phyloP scores from a whole-genome alignment of 2,888 invertebrate species.

The Drosophila ezoana region DNA sequence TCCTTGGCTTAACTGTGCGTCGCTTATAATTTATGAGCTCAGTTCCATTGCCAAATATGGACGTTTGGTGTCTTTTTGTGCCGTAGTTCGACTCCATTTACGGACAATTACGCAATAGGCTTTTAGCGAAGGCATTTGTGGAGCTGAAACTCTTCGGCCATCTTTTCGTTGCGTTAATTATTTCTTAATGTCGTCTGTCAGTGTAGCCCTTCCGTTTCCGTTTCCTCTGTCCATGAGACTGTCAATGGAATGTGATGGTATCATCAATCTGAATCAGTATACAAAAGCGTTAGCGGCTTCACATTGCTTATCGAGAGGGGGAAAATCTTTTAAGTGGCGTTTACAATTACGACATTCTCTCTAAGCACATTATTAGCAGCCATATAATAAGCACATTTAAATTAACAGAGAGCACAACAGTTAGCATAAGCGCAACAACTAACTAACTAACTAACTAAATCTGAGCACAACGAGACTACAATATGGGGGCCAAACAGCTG shows the following conservation, averaged over 20 bases:
- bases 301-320: slow-evolving; percentile 16
- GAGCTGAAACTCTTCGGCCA: slow-evolving; percentile 19
- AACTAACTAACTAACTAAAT: slow-evolving; percentile 21
- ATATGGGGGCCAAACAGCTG: slow-evolving; percentile 22
- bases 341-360: slow-evolving; percentile 41
- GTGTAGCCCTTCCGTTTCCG: slow-evolving; percentile 59
- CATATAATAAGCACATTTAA: slow-evolving; percentile 55
- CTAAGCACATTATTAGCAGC: slow-evolving; percentile 39
- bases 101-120: slow-evolving; percentile 71
- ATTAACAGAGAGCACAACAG: slow-evolving; percentile 31
- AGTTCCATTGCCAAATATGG: slow-evolving; percentile 33
- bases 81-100: slow-evolving; percentile 57
- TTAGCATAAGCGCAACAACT: slow-evolving; percentile 20
- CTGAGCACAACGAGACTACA: slow-evolving; percentile 20
- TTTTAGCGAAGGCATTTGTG: slow-evolving; percentile 46
- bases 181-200: slow-evolving; percentile 66
- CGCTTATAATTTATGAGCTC: slow-evolving; percentile 59
- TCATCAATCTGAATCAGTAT: slow-evolving; percentile 70
- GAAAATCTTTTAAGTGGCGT: slow-evolving; percentile 45
- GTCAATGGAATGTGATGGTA: slow-evolving; percentile 52
- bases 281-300: slow-evolving; percentile 13
- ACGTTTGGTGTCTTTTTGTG: slow-evolving; percentile 25
- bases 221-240: slow-evolving; percentile 35
- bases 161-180: slow-evolving; percentile 62
- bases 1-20: slow-evolving; percentile 40